Evolutionary conservation across 1,140 invertebrate species (phyloP), one percentile per base, ranked within the genome.

Genomic region (roundworm (Caenorhabditis elegans)): DNA sequence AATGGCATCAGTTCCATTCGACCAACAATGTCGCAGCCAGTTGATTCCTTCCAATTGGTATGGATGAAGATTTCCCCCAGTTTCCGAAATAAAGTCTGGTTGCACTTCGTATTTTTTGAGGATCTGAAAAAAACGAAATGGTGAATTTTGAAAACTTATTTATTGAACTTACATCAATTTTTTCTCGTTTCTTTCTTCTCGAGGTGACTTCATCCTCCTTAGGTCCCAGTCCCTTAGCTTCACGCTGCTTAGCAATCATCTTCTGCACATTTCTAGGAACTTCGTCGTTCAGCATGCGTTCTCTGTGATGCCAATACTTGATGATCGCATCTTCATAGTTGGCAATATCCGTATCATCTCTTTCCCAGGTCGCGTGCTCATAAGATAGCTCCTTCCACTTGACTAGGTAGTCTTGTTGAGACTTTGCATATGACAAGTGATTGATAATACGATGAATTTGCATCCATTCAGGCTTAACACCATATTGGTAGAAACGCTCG

Each of bases 301-400:
- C 86, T 31, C 91, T 90, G 78, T 92, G 90, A 78, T 91, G 90
- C 90, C 95, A 93, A 90, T 99, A 99, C 90, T 95, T 95, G 84
- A 98, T 95, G 51, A 97, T 94, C 10, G 94, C 94, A 82, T 93
- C 92, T 84, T 95, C 94, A 17, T 96, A 91, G 1, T 94, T 94
- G 0, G 94, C 93, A 87, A 97, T 95, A 83, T 96, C 95, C 79
- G 93, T 94, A 85, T 93, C 92, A 90, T 98, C 96, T 77, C 95
- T 93, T 90, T 99, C 98, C 97, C 97, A 99, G 0, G 97, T 98
- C 8, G 95, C 94, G 89, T 95, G 94, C 90, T 99, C 97, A 88
- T 99, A 99, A 0, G 94, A 93, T n/a, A 99, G 90, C 88, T 99
- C 98, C 46, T 96, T 92, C 98, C 98, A 99, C 91, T 99, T 99